These are phyloP conservation scores for Pterostichus madidus DNA, from an alignment of 2,888 invertebrate genomes.

Conservation along the genomic window DNA sequence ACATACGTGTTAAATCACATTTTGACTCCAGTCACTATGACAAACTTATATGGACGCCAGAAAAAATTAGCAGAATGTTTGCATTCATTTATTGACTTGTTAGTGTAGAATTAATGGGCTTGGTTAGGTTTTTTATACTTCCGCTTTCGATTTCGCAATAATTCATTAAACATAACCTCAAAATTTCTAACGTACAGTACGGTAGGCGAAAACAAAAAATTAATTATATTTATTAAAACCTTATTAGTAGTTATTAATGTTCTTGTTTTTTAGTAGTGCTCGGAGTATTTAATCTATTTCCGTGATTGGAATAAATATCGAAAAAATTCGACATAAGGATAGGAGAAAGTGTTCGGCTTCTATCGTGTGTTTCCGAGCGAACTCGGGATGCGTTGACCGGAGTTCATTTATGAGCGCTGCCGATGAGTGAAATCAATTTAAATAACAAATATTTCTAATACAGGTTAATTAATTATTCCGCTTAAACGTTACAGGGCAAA, in stretches of 20 bases:
- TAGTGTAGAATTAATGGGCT: background rate
- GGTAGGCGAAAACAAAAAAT: slow-evolving; percentile 6
- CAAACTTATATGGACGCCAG: background rate
- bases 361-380: background rate
- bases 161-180: background rate
- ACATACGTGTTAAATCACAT: slow-evolving; percentile 45
- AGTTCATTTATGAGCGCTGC: slow-evolving; percentile 50
- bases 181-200: background rate
- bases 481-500: slow-evolving; percentile 57
- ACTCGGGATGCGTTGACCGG: slow-evolving; percentile 39
- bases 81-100: slow-evolving; percentile 15
- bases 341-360: slow-evolving; percentile 20
- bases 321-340: background rate
- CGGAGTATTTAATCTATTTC: slow-evolving; percentile 4
- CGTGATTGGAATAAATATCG: slow-evolving; percentile 20
- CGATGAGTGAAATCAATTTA: slow-evolving; percentile 61
- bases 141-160: background rate
- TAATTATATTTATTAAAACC: slow-evolving; percentile 15
- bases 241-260: slow-evolving; percentile 43
- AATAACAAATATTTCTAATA: slow-evolving; percentile 66
- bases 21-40: slow-evolving; percentile 40
- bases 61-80: slow-evolving; percentile 1
- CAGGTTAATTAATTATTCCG: slow-evolving; percentile 64
- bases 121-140: background rate
- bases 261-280: slow-evolving; percentile 27